Evolutionary conservation across 1,140 invertebrate genomes (phyloP).

Genomic region (Hycleus phaleratus): DNA sequence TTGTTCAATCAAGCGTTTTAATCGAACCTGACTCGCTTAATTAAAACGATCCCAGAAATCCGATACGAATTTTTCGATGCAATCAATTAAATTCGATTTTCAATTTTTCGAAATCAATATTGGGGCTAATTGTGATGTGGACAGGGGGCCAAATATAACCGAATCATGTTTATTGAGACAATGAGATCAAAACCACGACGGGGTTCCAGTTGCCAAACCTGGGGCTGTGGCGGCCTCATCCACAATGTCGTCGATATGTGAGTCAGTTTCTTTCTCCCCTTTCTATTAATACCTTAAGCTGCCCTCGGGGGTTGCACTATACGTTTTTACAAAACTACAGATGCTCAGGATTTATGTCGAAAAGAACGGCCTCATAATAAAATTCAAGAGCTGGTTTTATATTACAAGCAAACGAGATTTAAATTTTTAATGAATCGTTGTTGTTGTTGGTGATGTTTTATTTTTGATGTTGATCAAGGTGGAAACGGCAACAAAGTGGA

Average conservation of each 20-base stretch:
- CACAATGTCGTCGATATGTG: slow-evolving; percentile 10
- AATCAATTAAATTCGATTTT: too few species aligned
- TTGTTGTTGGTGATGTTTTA: not conserved
- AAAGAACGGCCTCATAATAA: slow-evolving; percentile 13
- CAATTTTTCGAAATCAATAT: too few species aligned
- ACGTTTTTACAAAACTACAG: slow-evolving; percentile 11
- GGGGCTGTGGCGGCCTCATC: not conserved
- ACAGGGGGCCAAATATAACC: slow-evolving; percentile 20
- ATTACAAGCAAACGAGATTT: slow-evolving; percentile 17
- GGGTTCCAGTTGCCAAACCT: slow-evolving; percentile 22
- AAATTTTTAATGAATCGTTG: slow-evolving; percentile 11
- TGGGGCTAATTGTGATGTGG: slow-evolving; percentile 11
- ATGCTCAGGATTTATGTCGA: slow-evolving; percentile 1
- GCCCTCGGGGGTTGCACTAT: slow-evolving; percentile 18
- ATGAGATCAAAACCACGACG: slow-evolving; percentile 27
- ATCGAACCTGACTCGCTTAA: too few species aligned
- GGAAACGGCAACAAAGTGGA: not conserved
- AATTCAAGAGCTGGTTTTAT: slow-evolving; percentile 12
- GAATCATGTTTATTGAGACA: slow-evolving; percentile 29
- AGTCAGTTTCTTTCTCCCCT: slow-evolving; percentile 12
- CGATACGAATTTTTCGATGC: too few species aligned
- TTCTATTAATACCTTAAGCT: slow-evolving; percentile 28
- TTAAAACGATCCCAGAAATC: too few species aligned
- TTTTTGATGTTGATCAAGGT: not conserved
- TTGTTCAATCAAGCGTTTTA: too few species aligned